phyloP scores from a whole-genome alignment of 1,140 invertebrate species.

The Cydia fagiglandana region DNA sequence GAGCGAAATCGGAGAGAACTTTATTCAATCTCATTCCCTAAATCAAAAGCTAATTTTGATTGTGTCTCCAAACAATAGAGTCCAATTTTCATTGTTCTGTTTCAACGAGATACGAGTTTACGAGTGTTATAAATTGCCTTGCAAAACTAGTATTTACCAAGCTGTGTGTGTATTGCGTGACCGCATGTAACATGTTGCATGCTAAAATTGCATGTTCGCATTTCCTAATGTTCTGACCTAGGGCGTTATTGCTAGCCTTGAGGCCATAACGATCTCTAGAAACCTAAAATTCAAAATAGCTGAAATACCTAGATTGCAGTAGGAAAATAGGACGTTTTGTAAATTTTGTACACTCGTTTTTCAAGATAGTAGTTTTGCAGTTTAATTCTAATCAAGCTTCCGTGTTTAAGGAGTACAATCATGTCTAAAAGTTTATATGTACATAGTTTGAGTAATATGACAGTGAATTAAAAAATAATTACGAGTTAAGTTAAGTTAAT shows the following conservation, averaged over 20 bases:
- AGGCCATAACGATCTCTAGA: neutral
- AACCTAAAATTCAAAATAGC: neutral
- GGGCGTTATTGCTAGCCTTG: conserved; percentile 19
- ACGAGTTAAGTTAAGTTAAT: too few relatives aligned
- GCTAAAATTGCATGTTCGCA: conserved; percentile 18
- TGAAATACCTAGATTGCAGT: neutral
- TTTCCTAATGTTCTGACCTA: conserved; percentile 14
- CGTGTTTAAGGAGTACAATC: neutral
- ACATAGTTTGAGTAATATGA: too few relatives aligned
- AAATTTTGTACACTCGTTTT: neutral
- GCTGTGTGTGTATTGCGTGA: neutral
- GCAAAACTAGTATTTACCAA: neutral
- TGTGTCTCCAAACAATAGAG: neutral
- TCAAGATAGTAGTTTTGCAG: neutral
- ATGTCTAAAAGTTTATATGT: too few relatives aligned
- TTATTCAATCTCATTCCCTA: neutral
- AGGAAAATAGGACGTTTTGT: neutral
- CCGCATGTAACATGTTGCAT: conserved; percentile 6
- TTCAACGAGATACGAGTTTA: neutral
- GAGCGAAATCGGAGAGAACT: neutral
- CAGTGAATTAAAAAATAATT: too few relatives aligned
- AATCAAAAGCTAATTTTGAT: neutral
- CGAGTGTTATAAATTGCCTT: neutral
- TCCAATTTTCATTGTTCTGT: neutral
- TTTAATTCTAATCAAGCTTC: neutral